Evolutionary conservation across 1,140 invertebrate species (phyloP).

Genomic region (Solenopsis fugax): DNA sequence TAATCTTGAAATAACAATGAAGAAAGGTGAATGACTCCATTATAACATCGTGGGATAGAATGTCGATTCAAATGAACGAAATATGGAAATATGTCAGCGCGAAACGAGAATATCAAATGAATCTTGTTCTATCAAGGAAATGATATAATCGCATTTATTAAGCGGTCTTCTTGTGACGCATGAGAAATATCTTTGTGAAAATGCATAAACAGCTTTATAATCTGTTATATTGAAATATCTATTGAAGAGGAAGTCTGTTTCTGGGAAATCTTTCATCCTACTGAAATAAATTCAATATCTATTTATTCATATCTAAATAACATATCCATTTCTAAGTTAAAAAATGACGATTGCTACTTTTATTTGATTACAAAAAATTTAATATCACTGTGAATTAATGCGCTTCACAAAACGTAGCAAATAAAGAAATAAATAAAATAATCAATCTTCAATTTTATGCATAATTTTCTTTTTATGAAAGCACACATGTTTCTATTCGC

Average conservation of each 20-base stretch:
- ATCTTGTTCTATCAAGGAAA: not conserved
- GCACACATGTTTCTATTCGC: not conserved
- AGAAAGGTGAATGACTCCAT: not conserved
- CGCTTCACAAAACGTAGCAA: not conserved
- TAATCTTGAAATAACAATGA: not conserved
- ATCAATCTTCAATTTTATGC: not conserved
- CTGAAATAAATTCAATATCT: not conserved
- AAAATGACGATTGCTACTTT: not conserved
- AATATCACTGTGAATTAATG: not conserved
- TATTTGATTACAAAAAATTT: not conserved
- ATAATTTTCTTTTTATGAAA: not conserved
- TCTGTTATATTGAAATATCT: not conserved
- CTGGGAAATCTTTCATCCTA: not conserved
- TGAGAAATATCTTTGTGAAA: not conserved
- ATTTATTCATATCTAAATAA: too few species aligned
- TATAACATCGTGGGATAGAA: not conserved
- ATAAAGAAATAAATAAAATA: not conserved
- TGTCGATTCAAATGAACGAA: not conserved
- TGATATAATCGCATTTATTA: not conserved
- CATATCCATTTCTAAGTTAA: too few species aligned
- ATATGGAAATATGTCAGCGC: not conserved
- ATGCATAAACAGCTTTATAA: not conserved
- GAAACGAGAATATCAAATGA: not conserved
- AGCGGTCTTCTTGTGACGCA: not conserved
- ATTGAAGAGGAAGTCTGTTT: not conserved